Percentiles rank a stretch among this genome's conserved stretches.
These are phyloP conservation scores for Gadopsis marmoratus DNA, from an alignment of 2,797 vertebrate species.

Conservation along the genomic window DNA sequence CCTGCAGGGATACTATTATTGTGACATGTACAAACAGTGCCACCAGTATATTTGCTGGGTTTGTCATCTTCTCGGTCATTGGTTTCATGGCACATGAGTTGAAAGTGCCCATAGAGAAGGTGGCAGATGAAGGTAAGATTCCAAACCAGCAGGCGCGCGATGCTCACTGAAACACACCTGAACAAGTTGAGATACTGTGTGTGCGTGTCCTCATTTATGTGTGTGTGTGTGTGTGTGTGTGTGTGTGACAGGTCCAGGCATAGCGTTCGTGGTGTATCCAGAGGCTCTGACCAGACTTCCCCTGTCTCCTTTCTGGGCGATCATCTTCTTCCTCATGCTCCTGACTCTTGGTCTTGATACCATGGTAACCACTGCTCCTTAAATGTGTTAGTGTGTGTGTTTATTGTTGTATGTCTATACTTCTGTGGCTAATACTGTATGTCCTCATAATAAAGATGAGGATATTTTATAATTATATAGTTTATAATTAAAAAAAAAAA, in stretches of 20 bases:
- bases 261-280: conserved; percentile 98
- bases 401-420: not conserved
- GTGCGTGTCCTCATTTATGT: conserved; percentile 18
- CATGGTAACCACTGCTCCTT: conserved; percentile 88
- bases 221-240: conserved; percentile 38
- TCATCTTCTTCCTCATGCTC: conserved; percentile 99
- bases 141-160: not conserved
- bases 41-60: conserved; percentile 98
- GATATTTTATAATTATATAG: not conserved
- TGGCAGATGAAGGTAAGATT: conserved; percentile 95
- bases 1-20: conserved; percentile 93
- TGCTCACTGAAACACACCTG: conserved; percentile 22
- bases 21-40: conserved; percentile 98
- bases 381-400: conserved; percentile 29
- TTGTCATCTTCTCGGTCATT: conserved; percentile 99
- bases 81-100: conserved; percentile 99
- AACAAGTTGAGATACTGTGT: conserved; percentile 1
- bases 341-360: conserved; percentile 97
- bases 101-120: conserved; percentile 97
- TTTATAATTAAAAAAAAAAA: not conserved
- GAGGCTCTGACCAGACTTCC: conserved; percentile 97
- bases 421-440: not conserved
- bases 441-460: not conserved
- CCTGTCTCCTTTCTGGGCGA: conserved; percentile 97
- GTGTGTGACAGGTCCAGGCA: conserved; percentile 90